Percentiles rank a stretch among this genome's conserved stretches.
These are phyloP conservation scores for Encarsia formosa DNA, from an alignment of 2,888 invertebrate species.

Conservation along the genomic window DNA sequence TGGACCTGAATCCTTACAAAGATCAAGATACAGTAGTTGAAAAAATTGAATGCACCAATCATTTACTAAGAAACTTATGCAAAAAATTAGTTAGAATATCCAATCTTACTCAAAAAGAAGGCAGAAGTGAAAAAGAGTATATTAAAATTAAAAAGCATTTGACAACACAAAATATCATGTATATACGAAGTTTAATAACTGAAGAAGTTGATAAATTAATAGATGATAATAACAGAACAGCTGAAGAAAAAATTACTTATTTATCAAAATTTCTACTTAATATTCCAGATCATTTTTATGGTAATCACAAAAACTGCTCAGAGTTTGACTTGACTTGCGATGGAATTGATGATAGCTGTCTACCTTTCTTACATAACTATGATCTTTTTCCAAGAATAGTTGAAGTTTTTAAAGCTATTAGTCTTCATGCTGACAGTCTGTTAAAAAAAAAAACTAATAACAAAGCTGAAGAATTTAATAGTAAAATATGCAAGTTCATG, in stretches of 20 bases:
- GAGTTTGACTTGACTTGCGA: neutral
- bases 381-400: neutral
- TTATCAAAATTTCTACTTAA: neutral
- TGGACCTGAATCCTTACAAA: conserved; percentile 2
- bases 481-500: conserved; percentile 6
- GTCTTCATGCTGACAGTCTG: conserved; percentile 9
- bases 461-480: conserved; percentile 9
- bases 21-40: conserved; percentile 3
- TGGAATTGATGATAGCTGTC: neutral
- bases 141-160: neutral
- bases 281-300: neutral
- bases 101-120: neutral
- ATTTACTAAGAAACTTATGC: conserved; percentile 4
- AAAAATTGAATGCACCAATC: conserved; percentile 15
- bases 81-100: conserved; percentile 2
- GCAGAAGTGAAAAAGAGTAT: neutral
- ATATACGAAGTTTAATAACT: neutral
- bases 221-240: neutral
- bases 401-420: neutral
- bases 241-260: neutral
- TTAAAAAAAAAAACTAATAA: conserved; percentile 9
- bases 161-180: neutral
- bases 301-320: neutral
- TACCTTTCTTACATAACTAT: neutral
- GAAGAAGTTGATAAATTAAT: neutral